A percentile compares a stretch with the other conserved stretches of the same genome.
Evolutionary conservation across 2,888 invertebrate species (phyloP).

Genomic region (Dynastes hyllus): DNA sequence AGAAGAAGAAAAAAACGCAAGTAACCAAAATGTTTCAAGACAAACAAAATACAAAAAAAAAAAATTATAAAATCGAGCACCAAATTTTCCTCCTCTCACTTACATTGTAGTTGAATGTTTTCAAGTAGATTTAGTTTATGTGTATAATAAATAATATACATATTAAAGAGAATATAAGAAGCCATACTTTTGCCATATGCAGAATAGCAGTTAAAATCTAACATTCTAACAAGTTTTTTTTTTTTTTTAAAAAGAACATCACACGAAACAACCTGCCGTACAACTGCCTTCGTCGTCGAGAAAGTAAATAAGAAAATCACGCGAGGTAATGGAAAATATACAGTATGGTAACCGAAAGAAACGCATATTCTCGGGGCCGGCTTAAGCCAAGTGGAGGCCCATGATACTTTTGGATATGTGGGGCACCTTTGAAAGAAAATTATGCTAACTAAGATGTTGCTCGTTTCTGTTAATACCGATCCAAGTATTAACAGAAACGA

Average conservation of each 20-base stretch:
- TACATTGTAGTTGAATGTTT: slow-evolving; percentile 61
- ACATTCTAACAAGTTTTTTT: slow-evolving; percentile 5
- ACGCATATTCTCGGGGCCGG: neutral
- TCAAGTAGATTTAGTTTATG: slow-evolving; percentile 60
- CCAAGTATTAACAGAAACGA: too few relatives aligned
- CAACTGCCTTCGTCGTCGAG: slow-evolving; percentile 58
- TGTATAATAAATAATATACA: slow-evolving; percentile 49
- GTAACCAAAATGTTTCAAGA: slow-evolving; percentile 37
- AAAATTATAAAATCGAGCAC: slow-evolving; percentile 57
- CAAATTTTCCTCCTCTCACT: slow-evolving; percentile 60
- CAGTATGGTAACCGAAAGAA: neutral
- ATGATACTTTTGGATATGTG: too few relatives aligned
- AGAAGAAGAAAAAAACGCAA: slow-evolving; percentile 40
- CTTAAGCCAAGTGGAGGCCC: too few relatives aligned
- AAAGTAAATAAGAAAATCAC: slow-evolving; percentile 22
- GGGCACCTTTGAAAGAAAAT: too few relatives aligned
- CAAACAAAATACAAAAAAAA: slow-evolving; percentile 21
- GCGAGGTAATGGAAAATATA: slow-evolving; percentile 1
- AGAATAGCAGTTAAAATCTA: slow-evolving; percentile 59
- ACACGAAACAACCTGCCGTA: slow-evolving; percentile 55
- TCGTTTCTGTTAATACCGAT: too few relatives aligned
- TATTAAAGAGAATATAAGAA: slow-evolving; percentile 27
- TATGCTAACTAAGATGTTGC: too few relatives aligned
- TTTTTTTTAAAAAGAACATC: slow-evolving; percentile 29
- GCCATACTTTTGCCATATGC: slow-evolving; percentile 67